Base-by-base conservation (phyloP, 1,140 invertebrate species). In the Colletes latitarsis region DNA sequence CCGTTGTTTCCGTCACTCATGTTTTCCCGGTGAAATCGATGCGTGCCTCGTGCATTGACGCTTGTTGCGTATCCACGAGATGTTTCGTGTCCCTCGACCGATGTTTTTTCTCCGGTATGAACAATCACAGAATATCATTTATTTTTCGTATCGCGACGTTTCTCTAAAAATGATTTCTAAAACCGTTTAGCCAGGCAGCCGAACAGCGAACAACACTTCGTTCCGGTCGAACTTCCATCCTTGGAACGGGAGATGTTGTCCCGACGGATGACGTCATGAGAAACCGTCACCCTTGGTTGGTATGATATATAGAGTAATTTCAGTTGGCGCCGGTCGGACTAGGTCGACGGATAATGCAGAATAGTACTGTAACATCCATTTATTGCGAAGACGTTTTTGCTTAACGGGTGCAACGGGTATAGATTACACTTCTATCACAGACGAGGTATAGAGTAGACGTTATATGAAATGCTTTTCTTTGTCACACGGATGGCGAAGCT, bases 11-110 rank as follows among this genome's bases (percentile, higher is more conserved):
- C 14, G 46, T 68, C 52, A 62, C 69, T 85, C 84, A 86, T 86
- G 71, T 85, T 86, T 86, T 62, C 83, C 80, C 83, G 83, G 75
- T 49, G 63, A 82, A 43, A 85, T 82, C 81, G 62, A 79, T 82
- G 76, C 39, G 76, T 82, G 70, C 21, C 62, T 60, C 55, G 60
- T 73, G 72, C 62, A 69, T 85, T 30, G 60, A 87, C 73, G 85
- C 84, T 87, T 86, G 84, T 86, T 86, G 84, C 84, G 82, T 80
- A 60, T 80, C 21, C 63, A 67, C 53, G 53, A 43, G 72, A 74
- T 66, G 49, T 9, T 52, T 72, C 21, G 21, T 14, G 21, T n/a
- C 5, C 49, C 69, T 43, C 30, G 15, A 64, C 6, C 39, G 43
- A n/a, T n/a, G 66, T 70, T 53, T 9, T 41, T 73, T 53, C 17